Evolutionary conservation across 2,797 vertebrate genomes (phyloP).

Genomic region (Poecilia wingei): DNA sequence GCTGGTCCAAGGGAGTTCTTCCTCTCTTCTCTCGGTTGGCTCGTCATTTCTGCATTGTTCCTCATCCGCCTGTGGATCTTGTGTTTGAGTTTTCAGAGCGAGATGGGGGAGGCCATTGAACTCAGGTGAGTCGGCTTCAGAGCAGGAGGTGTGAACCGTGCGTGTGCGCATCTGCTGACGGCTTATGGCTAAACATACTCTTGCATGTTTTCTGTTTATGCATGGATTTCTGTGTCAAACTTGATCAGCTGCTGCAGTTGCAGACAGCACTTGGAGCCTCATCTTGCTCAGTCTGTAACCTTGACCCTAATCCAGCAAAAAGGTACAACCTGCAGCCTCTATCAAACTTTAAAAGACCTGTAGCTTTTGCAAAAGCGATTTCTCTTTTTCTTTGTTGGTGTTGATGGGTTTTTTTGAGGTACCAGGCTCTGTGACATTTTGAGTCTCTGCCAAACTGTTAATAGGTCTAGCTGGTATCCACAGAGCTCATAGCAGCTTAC

Average conservation of each 20-base stretch:
- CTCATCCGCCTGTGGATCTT: constrained; percentile 32
- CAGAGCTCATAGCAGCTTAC: constrained; percentile 70
- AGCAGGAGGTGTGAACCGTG: constrained; percentile 25
- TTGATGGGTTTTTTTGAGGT: constrained; percentile 33
- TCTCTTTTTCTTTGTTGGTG: constrained; percentile 19
- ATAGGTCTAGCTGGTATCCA: constrained; percentile 60
- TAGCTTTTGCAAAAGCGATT: background rate
- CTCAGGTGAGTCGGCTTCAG: constrained; percentile 75
- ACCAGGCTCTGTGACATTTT: constrained; percentile 45
- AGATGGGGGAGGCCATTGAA: constrained; percentile 80
- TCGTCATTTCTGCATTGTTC: constrained; percentile 48
- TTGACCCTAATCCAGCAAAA: constrained; percentile 52
- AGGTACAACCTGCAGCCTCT: constrained; percentile 16
- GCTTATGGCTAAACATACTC: background rate
- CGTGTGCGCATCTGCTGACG: constrained; percentile 16
- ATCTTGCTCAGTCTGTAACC: constrained; percentile 40
- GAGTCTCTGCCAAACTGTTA: constrained; percentile 57
- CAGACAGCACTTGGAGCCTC: constrained; percentile 33
- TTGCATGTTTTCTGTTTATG: constrained; percentile 26
- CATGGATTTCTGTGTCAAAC: constrained; percentile 48
- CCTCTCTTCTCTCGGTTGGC: constrained; percentile 30
- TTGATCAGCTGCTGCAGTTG: constrained; percentile 55
- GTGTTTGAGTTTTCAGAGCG: constrained; percentile 69
- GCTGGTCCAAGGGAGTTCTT: constrained; percentile 45
- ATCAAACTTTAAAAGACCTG: constrained; percentile 42